phyloP scores from a whole-genome alignment of 1,140 invertebrate genomes.

The Neodiprion lecontei region DNA sequence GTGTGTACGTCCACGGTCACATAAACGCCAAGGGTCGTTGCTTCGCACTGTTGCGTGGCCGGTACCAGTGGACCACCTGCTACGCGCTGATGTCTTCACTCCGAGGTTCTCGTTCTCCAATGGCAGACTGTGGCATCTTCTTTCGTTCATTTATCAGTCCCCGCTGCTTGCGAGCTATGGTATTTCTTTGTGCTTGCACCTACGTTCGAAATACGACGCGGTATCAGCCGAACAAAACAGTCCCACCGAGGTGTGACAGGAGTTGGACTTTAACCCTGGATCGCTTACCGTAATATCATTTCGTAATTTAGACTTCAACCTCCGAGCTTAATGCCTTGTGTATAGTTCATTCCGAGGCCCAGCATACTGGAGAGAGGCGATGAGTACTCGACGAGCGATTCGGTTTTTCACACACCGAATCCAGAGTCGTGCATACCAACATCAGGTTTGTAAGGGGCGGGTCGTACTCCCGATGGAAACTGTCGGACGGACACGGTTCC shows the following conservation, averaged over 20 bases:
- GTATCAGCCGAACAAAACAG: not conserved
- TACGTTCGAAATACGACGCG: not conserved
- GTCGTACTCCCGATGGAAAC: not conserved
- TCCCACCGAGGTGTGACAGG: conserved; percentile 1
- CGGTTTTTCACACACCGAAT: not conserved
- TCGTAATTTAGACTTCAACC: conserved; percentile 3
- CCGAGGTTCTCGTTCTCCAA: conserved; percentile 19
- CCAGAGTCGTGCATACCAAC: not conserved
- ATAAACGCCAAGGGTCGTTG: not conserved
- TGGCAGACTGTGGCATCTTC: not conserved
- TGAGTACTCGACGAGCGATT: not conserved
- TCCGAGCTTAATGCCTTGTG: not conserved
- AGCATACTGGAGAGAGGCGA: not conserved
- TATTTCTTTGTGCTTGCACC: conserved; percentile 3
- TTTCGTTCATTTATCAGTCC: not conserved
- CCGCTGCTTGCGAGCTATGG: not conserved
- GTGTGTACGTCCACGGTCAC: not conserved
- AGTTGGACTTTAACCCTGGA: not conserved
- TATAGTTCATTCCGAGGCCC: not conserved
- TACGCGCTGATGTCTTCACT: conserved; percentile 42
- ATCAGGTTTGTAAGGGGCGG: not conserved
- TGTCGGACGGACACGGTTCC: not conserved
- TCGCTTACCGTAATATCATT: not conserved
- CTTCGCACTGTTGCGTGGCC: not conserved
- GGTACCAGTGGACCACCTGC: not conserved